These are phyloP conservation scores for Cryptocheilus praepositus DNA, from an alignment of 2,888 invertebrate genomes.

Conservation along the genomic window DNA sequence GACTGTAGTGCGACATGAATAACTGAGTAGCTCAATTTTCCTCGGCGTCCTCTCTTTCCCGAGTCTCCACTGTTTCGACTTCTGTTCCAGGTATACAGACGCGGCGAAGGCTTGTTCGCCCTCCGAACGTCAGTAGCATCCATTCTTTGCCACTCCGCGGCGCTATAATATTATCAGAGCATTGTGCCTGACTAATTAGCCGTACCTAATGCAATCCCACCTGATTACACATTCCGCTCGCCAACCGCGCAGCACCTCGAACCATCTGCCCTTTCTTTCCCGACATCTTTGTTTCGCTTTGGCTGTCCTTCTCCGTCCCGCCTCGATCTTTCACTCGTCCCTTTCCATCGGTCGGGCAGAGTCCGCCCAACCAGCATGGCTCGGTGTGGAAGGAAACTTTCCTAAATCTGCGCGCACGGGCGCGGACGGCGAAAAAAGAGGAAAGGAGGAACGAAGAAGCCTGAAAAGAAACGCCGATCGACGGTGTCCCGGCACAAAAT, in stretches of 20 bases:
- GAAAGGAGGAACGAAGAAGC: background rate
- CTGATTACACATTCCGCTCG: conserved; percentile 73
- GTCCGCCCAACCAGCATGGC: background rate
- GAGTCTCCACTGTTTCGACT: conserved; percentile 22
- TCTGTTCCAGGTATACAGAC: background rate
- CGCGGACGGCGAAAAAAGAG: background rate
- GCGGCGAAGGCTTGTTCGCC: conserved; percentile 7
- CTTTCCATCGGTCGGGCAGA: too few species aligned
- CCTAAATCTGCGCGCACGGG: background rate
- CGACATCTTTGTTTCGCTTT: too few species aligned
- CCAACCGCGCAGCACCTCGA: conserved; percentile 56
- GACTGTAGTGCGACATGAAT: conserved; percentile 72
- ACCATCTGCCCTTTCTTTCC: conserved; percentile 11
- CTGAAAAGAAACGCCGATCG: too few species aligned
- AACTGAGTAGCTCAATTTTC: conserved; percentile 70
- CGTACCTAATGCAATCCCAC: conserved; percentile 70
- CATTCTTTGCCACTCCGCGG: conserved; percentile 55
- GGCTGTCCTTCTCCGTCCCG: background rate
- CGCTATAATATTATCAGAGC: conserved; percentile 73
- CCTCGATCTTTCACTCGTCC: background rate
- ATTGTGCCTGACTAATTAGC: conserved; percentile 73
- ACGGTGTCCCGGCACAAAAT: too few species aligned
- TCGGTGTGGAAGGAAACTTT: conserved; percentile 3
- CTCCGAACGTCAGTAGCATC: conserved; percentile 36
- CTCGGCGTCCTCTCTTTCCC: conserved; percentile 24